These are phyloP conservation scores for Argentina silus DNA, from an alignment of 2,797 vertebrate species.

Conservation along the genomic window DNA sequence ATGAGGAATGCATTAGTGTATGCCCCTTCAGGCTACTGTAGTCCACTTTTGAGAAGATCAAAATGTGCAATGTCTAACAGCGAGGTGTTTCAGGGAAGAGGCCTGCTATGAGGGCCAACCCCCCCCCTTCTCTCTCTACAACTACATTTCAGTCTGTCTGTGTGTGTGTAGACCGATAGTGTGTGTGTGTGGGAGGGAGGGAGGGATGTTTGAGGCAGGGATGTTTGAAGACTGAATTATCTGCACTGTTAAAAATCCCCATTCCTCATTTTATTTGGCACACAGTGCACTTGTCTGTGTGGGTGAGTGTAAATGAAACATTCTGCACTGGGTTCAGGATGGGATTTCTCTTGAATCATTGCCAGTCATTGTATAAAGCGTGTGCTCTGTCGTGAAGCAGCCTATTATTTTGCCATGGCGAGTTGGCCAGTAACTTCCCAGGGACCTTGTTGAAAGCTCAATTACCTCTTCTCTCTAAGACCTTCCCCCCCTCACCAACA, in stretches of 20 bases:
- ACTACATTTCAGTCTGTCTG: background rate
- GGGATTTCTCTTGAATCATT: conserved; percentile 68
- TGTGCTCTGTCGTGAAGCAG: conserved; percentile 50
- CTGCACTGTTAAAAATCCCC: conserved; percentile 66
- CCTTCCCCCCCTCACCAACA: conserved; percentile 47
- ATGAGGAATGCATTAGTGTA: too few relatives aligned
- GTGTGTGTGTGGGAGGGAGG: too few relatives aligned
- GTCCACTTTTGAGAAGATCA: too few relatives aligned
- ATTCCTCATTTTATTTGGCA: conserved; percentile 63
- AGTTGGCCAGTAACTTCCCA: conserved; percentile 56
- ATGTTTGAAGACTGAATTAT: conserved; percentile 62
- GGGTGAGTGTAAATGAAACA: conserved; percentile 68
- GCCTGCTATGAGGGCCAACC: too few relatives aligned
- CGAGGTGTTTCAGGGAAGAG: too few relatives aligned
- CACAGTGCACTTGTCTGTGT: conserved; percentile 51
- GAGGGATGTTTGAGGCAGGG: too few relatives aligned
- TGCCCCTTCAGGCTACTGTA: too few relatives aligned
- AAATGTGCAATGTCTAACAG: too few relatives aligned
- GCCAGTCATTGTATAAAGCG: conserved; percentile 61
- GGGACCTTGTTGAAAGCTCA: conserved; percentile 55
- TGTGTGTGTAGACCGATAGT: conserved; percentile 16
- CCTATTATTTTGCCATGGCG: conserved; percentile 55
- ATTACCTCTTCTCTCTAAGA: too few relatives aligned
- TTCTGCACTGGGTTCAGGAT: conserved; percentile 65
- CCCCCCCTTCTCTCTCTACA: too few relatives aligned